Evolutionary conservation across 2,888 invertebrate genomes (phyloP).

Genomic region (Boloria euphrosyne): DNA sequence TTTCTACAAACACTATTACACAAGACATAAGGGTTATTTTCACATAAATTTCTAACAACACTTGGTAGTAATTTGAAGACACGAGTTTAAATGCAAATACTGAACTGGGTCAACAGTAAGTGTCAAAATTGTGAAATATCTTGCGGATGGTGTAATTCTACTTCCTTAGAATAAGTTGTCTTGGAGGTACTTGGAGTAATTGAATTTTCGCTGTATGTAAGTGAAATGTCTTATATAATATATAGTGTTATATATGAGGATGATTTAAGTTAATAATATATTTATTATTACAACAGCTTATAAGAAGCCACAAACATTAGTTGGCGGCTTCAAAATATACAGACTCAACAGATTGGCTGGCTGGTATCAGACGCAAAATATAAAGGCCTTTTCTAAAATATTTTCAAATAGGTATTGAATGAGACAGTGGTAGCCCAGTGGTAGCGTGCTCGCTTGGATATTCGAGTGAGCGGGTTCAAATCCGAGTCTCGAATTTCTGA

Average conservation of each 20-base stretch:
- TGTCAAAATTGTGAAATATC: slow-evolving; percentile 19
- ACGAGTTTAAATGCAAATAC: slow-evolving; percentile 15
- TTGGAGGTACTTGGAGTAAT: slow-evolving; percentile 8
- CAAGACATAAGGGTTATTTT: not conserved
- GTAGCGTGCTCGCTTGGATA: too few relatives aligned
- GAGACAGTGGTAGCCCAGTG: too few relatives aligned
- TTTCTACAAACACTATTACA: not conserved
- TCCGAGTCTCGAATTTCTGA: too few relatives aligned
- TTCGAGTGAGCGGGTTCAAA: too few relatives aligned
- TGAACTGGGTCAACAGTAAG: slow-evolving; percentile 18
- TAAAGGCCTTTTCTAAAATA: too few relatives aligned
- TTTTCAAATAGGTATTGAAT: too few relatives aligned
- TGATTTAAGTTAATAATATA: too few relatives aligned
- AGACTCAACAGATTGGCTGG: too few relatives aligned
- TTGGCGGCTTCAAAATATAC: too few relatives aligned
- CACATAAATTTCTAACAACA: not conserved
- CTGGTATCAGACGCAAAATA: too few relatives aligned
- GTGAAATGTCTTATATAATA: not conserved
- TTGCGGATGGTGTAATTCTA: not conserved
- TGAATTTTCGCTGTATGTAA: slow-evolving; percentile 7
- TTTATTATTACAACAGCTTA: too few relatives aligned
- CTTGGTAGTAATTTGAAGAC: slow-evolving; percentile 17
- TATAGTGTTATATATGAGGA: not conserved
- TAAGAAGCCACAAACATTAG: too few relatives aligned
- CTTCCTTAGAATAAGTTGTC: slow-evolving; percentile 5